These are phyloP conservation scores for Thryonomys swinderianus DNA, from an alignment of 2,113 vertebrate genomes.

Conservation along the genomic window DNA sequence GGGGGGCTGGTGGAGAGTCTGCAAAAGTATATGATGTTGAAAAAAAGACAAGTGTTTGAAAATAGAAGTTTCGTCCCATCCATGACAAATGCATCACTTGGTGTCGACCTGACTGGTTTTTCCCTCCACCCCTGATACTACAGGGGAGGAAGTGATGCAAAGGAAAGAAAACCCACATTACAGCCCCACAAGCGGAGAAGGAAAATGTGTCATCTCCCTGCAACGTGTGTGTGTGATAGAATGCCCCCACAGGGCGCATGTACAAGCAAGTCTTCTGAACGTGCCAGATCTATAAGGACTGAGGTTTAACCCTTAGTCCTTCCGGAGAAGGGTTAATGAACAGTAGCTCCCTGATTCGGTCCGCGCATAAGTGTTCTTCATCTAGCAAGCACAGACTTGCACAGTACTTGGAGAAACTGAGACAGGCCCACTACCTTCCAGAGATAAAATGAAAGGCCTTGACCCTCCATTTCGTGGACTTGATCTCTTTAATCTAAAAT, in stretches of 20 bases:
- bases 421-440: neutral
- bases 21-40: neutral
- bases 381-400: neutral
- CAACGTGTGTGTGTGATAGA: neutral
- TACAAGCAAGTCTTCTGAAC: neutral
- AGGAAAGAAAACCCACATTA: neutral
- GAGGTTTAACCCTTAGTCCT: neutral
- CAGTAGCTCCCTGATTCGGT: neutral
- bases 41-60: neutral
- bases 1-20: neutral
- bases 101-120: too few species aligned
- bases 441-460: neutral
- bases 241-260: neutral
- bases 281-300: neutral
- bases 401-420: neutral
- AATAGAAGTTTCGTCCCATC: neutral
- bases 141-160: neutral
- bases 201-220: neutral
- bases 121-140: neutral
- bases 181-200: neutral
- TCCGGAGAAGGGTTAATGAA: neutral
- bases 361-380: neutral
- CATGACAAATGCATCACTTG: neutral
- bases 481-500: neutral
- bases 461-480: neutral